Percentiles rank a stretch among this genome's conserved stretches.
phyloP scores from a whole-genome alignment of 2,113 vertebrate genomes.

The Myotis brandtii region DNA sequence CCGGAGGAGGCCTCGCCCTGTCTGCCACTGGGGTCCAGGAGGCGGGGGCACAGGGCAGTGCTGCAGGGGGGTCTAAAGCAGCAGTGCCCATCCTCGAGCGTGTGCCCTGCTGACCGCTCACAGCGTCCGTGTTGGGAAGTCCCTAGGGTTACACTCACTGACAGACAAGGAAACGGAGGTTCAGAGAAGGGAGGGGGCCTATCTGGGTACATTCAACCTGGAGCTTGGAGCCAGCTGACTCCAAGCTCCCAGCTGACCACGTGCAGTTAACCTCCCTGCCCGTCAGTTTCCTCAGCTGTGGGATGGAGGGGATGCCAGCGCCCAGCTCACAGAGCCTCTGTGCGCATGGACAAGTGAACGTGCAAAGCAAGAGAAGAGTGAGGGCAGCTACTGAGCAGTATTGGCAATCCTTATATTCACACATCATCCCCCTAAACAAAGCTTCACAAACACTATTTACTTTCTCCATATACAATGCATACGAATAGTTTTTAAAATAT shows the following conservation, averaged over 20 bases:
- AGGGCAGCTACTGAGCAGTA: rapidly evolving
- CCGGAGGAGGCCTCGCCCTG: not conserved
- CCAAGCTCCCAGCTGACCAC: not conserved
- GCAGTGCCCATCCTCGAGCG: not conserved
- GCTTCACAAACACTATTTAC: not conserved
- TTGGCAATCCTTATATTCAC: not conserved
- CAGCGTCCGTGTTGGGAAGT: not conserved
- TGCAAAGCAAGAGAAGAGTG: no score
- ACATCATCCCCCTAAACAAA: not conserved
- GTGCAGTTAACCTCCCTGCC: rapidly evolving
- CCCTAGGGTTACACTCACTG: not conserved
- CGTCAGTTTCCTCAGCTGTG: not conserved
- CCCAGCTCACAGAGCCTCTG: not conserved
- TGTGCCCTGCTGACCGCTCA: not conserved
- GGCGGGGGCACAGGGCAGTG: no score
- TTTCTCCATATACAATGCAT: not conserved
- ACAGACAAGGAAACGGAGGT: not conserved
- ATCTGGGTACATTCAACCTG: no score
- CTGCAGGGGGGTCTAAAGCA: not conserved
- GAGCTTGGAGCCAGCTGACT: not conserved
- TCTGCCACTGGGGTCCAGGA: not conserved
- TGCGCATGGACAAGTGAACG: rapidly evolving
- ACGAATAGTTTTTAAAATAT: not conserved
- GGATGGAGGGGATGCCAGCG: rapidly evolving
- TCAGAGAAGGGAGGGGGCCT: not conserved